Evolutionary conservation across 2,888 invertebrate genomes (phyloP), one percentile per base, ranked within the genome.

Genomic region (Agrotis segetum): DNA sequence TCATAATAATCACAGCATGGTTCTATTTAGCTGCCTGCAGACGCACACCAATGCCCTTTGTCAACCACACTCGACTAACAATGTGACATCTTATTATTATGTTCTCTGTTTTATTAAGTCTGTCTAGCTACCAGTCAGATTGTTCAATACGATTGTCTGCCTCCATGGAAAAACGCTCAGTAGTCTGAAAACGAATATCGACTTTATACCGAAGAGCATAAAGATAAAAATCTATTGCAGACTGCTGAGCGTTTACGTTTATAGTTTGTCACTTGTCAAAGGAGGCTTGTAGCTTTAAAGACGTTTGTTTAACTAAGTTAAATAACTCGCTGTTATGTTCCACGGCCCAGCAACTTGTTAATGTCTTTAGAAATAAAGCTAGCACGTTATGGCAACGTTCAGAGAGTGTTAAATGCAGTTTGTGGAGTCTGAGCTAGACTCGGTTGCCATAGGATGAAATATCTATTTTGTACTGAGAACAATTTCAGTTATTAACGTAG

Each of bases 301-400:
- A 29, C 6, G 24, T 47, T 29, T 29, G 16, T 21, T 59, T 66
- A 19, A 73, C 13, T 47, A 67, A 74, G 21, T 67, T 34, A 67
- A 74, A 67, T 61, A 16, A 24, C 16, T 17, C 19, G 49, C 50
- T 34, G 50, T 74, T 64, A 64, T 21, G 7, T 40, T 61, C n/a
- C 5, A 50, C 17, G 29, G 52, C 29, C 40, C 50, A 34, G 53
- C 47, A 77, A 55, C 24, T 64, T 64, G 29, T 67, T 24, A 67
- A 47, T 74, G 29, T 24, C 11, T 40, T 72, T 47, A 16, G 49
- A 53, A 40, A 80, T 65, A 76, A 75, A 75, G 56, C n/a, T 2
- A 17, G 24, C 17, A 53, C 9, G 52, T 47, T 81, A 66, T 75
- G 49, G 49, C 34, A 34, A 24, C 47, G 16, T 24, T 17, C 59